Evolutionary conservation across 2,888 invertebrate genomes (phyloP), one percentile per base, ranked within the genome.

Genomic region (Callyntrura guangdongensis): DNA sequence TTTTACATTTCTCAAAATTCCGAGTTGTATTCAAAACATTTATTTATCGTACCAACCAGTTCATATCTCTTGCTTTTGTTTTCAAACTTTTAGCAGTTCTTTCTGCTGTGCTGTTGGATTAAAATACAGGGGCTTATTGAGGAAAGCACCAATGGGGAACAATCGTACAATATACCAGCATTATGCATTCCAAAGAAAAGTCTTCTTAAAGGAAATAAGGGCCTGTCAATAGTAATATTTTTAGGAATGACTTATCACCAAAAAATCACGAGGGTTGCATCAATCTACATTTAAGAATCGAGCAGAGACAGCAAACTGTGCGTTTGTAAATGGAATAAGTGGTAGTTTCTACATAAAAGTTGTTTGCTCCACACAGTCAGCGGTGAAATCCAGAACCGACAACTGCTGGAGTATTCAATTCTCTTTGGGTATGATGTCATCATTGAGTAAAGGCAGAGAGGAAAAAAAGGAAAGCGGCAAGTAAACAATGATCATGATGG

Each of bases 211-310:
- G 45, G 61, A 86, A 86, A 69, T 85, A 85, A 85, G 92, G 91
- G 92, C 85, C 92, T 93, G 94, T 93, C 94, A 93, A 93, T 94
- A 91, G 90, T 92, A 93, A 93, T 93, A 92, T 93, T 92, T 90
- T 84, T 47, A 11, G 82, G 92, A 93, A 94, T 94, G 94, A 94
- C 93, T 94, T 94, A 94, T 93, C 93, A 93, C 94, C 92, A 90
- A 83, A 79, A 81, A 93, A 90, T 92, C 94, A 92, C 94, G 87
- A 91, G 94, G 94, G 94, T 90, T 92, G 92, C 93, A 94, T 94
- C 94, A 93, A 94, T 94, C 93, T 92, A 93, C 91, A 93, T 94
- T 94, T 93, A 86, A 92, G 91, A 92, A 92, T 89, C 22, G 67
- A 81, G 20, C 69, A 27, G 12, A 59, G 90, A 90, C 90, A 90